A percentile compares a stretch with the other conserved stretches of the same genome.
These are phyloP conservation scores for Brienomyrus longianalis DNA, from an alignment of 2,113 vertebrate genomes.

Conservation along the genomic window DNA sequence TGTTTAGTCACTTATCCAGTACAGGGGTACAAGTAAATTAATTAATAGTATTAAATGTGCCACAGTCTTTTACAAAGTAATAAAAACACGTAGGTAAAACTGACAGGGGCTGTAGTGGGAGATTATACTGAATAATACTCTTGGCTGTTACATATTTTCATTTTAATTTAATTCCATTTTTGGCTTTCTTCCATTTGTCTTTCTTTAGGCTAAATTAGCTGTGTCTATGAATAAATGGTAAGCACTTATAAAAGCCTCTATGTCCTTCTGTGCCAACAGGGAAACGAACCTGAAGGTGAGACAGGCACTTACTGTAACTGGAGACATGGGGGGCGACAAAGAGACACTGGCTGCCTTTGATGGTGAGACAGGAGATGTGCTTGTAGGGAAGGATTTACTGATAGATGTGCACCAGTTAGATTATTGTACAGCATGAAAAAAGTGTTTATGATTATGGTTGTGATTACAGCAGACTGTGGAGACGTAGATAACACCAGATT, in stretches of 20 bases:
- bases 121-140: not conserved
- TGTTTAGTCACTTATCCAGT: not conserved
- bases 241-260: not conserved
- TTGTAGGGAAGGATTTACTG: not conserved
- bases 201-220: not conserved
- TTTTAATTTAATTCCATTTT: not conserved
- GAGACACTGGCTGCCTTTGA: slow-evolving; percentile 75
- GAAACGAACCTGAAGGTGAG: slow-evolving; percentile 97
- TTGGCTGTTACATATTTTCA: not conserved
- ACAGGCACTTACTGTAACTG: slow-evolving; percentile 78
- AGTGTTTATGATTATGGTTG: not conserved
- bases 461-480: not conserved
- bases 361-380: slow-evolving; percentile 55
- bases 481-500: not conserved
- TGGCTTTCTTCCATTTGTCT: not conserved
- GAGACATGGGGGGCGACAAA: slow-evolving; percentile 73
- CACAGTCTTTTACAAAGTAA: not conserved
- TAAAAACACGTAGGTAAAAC: not conserved
- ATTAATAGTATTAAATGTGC: not conserved
- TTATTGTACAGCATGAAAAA: not conserved
- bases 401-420: not conserved
- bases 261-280: slow-evolving; percentile 47
- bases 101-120: not conserved
- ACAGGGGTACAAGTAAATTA: not conserved
- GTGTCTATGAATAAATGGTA: not conserved